Evolutionary conservation across 2,888 invertebrate species (phyloP), one percentile per base, ranked within the genome.

Genomic region (Ormyrus nitidulus): DNA sequence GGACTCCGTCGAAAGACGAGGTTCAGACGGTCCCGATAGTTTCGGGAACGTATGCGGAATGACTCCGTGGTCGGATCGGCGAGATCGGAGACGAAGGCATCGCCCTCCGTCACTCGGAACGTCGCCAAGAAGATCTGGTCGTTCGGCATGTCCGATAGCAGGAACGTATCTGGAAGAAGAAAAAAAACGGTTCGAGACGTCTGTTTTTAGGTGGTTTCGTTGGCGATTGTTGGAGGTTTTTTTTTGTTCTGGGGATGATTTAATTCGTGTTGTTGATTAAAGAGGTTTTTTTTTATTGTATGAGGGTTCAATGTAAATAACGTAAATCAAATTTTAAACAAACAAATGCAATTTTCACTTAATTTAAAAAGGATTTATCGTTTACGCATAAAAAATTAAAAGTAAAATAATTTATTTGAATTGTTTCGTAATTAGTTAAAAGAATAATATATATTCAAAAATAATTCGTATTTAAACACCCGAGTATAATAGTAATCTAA

Each of bases 41-140:
- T 94, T 77, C 94, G 92, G 72, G 96, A 94, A 86, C 94, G 93
- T 83, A 94, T 93, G 89, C 94, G 93, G 91, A 96, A 97, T 79
- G 93, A 92, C 86, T 93, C 92, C 68, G 94, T 94, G 71, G 93
- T 93, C 81, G 94, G 93, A 90, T 95, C 93, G 59, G 94, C 93
- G 85, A 95, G 91, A 83, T 94, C 94, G 85, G 93, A 91, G 64
- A 93, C 92, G 92, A 95, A 95, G n/a, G 92, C 93, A 86, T 96
- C 95, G 10, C 95, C 94, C 80, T 93, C 92, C 71, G 92, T 91
- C 81, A 96, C 94, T 84, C 94, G 93, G 90, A 97, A 96, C 80
- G 95, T 95, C 59, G 95, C 97, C 82, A 96, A 93, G 91, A 96
- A 97, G 78, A 96, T 93, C 90, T 96, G 95, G 89, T 96, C 96